These are phyloP conservation scores for Bombus turneri DNA, from an alignment of 1,140 invertebrate species.

Conservation along the genomic window DNA sequence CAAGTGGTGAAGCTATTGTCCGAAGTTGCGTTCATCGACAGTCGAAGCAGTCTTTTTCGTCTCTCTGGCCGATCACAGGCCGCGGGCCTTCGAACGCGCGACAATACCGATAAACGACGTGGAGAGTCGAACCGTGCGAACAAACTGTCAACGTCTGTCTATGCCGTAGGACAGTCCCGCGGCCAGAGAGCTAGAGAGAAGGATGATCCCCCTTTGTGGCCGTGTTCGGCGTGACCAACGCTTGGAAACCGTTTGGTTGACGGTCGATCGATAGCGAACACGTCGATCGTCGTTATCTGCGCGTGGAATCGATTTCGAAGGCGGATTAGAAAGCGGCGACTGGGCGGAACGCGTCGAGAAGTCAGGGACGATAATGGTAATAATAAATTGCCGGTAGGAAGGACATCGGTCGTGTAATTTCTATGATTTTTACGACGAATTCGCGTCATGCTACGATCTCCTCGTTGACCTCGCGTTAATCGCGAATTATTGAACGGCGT, in stretches of 20 bases:
- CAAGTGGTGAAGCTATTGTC: slow-evolving; percentile 65
- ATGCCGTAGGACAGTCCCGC: neutral
- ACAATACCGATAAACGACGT: slow-evolving; percentile 36
- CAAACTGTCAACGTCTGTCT: slow-evolving; percentile 15
- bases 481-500: slow-evolving; percentile 22
- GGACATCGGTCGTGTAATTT: slow-evolving; percentile 9
- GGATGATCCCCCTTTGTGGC: slow-evolving; percentile 23
- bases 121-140: slow-evolving; percentile 5
- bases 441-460: neutral
- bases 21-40: slow-evolving; percentile 33
- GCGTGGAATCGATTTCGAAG: slow-evolving; percentile 23
- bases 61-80: neutral
- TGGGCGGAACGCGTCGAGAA: neutral
- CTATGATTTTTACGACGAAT: slow-evolving; percentile 12
- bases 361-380: neutral
- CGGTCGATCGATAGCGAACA: slow-evolving; percentile 5
- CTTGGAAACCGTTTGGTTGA: neutral
- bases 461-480: neutral
- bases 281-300: slow-evolving; percentile 26
- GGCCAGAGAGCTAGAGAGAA: neutral
- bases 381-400: slow-evolving; percentile 37
- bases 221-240: neutral
- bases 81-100: neutral
- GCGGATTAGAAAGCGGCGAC: slow-evolving; percentile 38
- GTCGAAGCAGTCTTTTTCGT: slow-evolving; percentile 16